Evolutionary conservation across 2,888 invertebrate species (phyloP).

Genomic region (Spisula solida): DNA sequence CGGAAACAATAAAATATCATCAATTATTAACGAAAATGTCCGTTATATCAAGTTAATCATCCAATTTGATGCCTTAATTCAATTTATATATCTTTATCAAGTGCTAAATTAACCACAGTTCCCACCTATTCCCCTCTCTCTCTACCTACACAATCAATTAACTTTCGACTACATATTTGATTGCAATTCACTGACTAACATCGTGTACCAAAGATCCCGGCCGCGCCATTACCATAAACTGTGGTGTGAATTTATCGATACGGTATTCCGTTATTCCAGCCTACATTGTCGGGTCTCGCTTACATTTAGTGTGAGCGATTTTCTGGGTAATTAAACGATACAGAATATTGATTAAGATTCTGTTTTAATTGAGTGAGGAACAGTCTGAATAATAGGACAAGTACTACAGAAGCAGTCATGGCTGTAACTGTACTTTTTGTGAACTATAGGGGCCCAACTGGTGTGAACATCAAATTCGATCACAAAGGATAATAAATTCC

Average conservation of each 20-base stretch:
- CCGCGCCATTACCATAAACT: slow-evolving; percentile 25
- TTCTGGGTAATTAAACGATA: slow-evolving; percentile 52
- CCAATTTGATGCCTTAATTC: slow-evolving; percentile 61
- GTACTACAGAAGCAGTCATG: neutral
- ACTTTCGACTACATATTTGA: slow-evolving; percentile 68
- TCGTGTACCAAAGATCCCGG: slow-evolving; percentile 33
- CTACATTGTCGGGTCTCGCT: slow-evolving; percentile 39
- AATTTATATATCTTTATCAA: slow-evolving; percentile 66
- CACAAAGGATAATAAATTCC: slow-evolving; percentile 1
- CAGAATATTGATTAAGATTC: slow-evolving; percentile 50
- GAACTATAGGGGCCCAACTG: slow-evolving; percentile 5
- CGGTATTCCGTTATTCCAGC: slow-evolving; percentile 37
- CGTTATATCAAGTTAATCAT: slow-evolving; percentile 55
- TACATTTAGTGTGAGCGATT: slow-evolving; percentile 34
- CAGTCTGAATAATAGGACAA: neutral
- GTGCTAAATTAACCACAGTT: slow-evolving; percentile 35
- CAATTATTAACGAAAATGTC: slow-evolving; percentile 65
- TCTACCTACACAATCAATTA: slow-evolving; percentile 72
- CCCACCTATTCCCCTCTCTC: slow-evolving; percentile 42
- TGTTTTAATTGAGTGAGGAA: slow-evolving; percentile 35
- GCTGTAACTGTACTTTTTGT: neutral
- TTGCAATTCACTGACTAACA: slow-evolving; percentile 62
- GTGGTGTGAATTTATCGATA: slow-evolving; percentile 57
- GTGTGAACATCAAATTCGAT: neutral
- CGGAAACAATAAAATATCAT: slow-evolving; percentile 61